Evolutionary conservation across 2,113 vertebrate species (phyloP), one percentile per base, ranked within the genome.

Genomic region (Triplophysa rosa): DNA sequence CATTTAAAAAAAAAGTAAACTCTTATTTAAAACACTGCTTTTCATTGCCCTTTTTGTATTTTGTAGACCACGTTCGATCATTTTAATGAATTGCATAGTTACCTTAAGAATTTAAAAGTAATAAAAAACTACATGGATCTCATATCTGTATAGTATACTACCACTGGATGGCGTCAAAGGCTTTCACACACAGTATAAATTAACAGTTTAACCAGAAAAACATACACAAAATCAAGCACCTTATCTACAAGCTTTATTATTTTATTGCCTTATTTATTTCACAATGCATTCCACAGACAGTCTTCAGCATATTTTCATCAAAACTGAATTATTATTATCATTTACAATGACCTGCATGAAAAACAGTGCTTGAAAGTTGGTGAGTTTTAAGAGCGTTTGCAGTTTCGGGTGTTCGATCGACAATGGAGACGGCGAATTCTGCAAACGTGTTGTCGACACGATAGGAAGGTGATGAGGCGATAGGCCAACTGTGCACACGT

Each of bases 201-300:
- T 54, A n/a, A 33, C 47, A n/a, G 21, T 10, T 6, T 7, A 12
- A 33, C 17, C 49, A 2, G 33, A 1, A 71, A 21, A 74, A 45
- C 12, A 47, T 11, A 6, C 42, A 76, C 42, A 77, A 65, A 49
- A n/a, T 10, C 17, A 49, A 62, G 19, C 26, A 29, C 23, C 33
- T 52, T 21, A 26, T 77, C 74, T 77, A 68, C 63, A 58, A 68
- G 66, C 77, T 83, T 83, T 83, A 82, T 79, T 83, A 70, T n/a
- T 75, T 76, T 76, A 76, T 77, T 77, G 62, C 23, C 12, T 71
- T 76, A 59, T 62, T 16, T 52, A 37, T 65, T 76, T 67, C 78
- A 72, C 67, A 80, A 76, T 24, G 71, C 64, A 62, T 52, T 63
- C 62, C 71, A 75, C 52, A 74, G 24, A 83, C 47, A 71, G 47